Percentiles rank a stretch among this genome's conserved stretches.
These are phyloP conservation scores for Coracias cyanogaster DNA, from an alignment of 2,797 vertebrate species.

Conservation along the genomic window DNA sequence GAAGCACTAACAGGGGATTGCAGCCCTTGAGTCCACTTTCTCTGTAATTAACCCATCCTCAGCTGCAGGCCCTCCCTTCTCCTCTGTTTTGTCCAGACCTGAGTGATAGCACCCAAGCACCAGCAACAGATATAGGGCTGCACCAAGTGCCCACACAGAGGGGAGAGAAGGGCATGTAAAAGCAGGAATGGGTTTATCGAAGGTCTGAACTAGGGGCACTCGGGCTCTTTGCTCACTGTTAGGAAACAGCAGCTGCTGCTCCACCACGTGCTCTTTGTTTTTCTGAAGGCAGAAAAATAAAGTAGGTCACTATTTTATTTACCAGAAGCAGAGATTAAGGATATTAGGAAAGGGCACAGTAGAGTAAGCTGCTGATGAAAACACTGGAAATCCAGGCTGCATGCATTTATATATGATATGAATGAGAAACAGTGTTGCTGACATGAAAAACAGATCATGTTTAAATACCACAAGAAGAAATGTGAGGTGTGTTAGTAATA, in stretches of 20 bases:
- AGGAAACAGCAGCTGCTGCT: constrained; percentile 38
- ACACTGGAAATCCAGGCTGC: not conserved
- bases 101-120: not conserved
- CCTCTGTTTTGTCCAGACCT: not conserved
- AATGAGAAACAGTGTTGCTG: not conserved
- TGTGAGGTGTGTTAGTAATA: not conserved
- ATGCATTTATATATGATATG: not conserved
- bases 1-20: not conserved
- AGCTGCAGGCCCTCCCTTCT: not conserved
- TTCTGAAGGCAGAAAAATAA: constrained; percentile 47
- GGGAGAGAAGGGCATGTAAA: not conserved
- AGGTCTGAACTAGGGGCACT: not conserved
- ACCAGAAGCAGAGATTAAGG: constrained; percentile 61
- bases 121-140: not conserved
- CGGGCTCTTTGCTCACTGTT: not conserved
- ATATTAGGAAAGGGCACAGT: constrained; percentile 16
- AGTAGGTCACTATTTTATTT: constrained; percentile 69
- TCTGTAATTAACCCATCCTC: not conserved
- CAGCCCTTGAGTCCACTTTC: not conserved
- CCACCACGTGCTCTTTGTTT: constrained; percentile 27
- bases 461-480: not conserved
- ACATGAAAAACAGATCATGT: not conserved
- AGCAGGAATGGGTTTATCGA: not conserved
- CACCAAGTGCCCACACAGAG: not conserved
- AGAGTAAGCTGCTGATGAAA: constrained; percentile 46